Percentiles rank a stretch among this genome's conserved stretches.
Conservation (phyloP, 1,140 invertebrate genomes). For the Lucilia cuprina region DNA sequence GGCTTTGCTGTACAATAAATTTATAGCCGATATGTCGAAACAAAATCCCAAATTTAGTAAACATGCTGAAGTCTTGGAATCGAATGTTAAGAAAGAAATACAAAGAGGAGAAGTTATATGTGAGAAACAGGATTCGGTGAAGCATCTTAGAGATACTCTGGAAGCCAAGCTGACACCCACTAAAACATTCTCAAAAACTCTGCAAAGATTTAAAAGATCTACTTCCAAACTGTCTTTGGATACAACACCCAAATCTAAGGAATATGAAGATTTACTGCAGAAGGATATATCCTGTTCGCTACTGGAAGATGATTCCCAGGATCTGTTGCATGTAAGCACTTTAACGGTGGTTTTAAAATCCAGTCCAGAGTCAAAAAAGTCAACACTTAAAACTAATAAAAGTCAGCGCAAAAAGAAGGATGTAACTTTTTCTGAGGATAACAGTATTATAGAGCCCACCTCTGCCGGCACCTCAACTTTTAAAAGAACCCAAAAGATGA, state of each 20-base stretch:
- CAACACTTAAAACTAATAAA: slow-evolving; percentile 44
- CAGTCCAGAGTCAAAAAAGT: slow-evolving; percentile 53
- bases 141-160: slow-evolving; percentile 49
- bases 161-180: slow-evolving; percentile 49
- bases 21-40: slow-evolving; percentile 52
- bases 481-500: slow-evolving; percentile 51
- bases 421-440: neutral
- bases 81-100: slow-evolving; percentile 50
- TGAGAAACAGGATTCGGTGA: slow-evolving; percentile 53
- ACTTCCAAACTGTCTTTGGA: neutral
- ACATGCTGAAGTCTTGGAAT: slow-evolving; percentile 47
- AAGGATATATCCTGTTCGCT: neutral
- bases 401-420: slow-evolving; percentile 35
- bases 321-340: slow-evolving; percentile 50
- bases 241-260: neutral
- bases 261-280: slow-evolving; percentile 27
- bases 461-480: neutral
- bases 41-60: slow-evolving; percentile 54
- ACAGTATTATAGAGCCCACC: slow-evolving; percentile 16
- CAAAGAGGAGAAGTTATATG: slow-evolving; percentile 49
- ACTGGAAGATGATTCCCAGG: neutral
- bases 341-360: slow-evolving; percentile 55
- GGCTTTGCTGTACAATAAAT: slow-evolving; percentile 53
- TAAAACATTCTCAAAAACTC: slow-evolving; percentile 18
- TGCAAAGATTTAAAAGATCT: slow-evolving; percentile 10